Evolutionary conservation across 2,797 vertebrate genomes (phyloP).

Genomic region (Prionace glauca): DNA sequence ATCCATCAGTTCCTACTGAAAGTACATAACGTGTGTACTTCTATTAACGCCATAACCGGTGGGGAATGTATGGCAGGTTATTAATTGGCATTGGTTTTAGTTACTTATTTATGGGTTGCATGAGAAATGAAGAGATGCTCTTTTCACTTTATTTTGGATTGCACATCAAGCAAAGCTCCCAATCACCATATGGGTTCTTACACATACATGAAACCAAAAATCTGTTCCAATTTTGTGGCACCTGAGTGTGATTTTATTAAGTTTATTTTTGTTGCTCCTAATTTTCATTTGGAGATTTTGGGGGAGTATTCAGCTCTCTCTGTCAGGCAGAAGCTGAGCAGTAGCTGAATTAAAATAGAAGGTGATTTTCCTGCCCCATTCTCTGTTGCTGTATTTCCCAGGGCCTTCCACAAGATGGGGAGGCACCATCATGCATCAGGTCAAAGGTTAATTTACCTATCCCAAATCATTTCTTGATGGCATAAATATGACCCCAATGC

Average conservation of each 20-base stretch:
- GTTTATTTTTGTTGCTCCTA: background rate
- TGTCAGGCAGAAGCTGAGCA: background rate
- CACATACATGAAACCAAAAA: background rate
- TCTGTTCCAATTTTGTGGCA: background rate
- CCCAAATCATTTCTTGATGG: background rate
- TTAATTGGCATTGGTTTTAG: background rate
- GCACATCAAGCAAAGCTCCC: background rate
- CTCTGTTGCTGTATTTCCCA: background rate
- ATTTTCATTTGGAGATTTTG: background rate
- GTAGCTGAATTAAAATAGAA: background rate
- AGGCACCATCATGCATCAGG: background rate
- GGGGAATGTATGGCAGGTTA: background rate
- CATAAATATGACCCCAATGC: background rate
- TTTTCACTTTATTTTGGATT: background rate
- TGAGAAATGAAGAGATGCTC: background rate
- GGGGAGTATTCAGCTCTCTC: background rate
- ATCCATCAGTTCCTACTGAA: background rate
- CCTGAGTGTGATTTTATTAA: background rate
- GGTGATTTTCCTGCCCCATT: background rate
- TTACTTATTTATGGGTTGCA: background rate
- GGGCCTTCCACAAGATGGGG: background rate
- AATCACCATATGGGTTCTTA: background rate
- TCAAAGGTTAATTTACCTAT: background rate
- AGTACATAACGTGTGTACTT: background rate
- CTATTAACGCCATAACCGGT: background rate